Evolutionary conservation across 2,888 invertebrate species (phyloP).

Genomic region (Carcina quercana): DNA sequence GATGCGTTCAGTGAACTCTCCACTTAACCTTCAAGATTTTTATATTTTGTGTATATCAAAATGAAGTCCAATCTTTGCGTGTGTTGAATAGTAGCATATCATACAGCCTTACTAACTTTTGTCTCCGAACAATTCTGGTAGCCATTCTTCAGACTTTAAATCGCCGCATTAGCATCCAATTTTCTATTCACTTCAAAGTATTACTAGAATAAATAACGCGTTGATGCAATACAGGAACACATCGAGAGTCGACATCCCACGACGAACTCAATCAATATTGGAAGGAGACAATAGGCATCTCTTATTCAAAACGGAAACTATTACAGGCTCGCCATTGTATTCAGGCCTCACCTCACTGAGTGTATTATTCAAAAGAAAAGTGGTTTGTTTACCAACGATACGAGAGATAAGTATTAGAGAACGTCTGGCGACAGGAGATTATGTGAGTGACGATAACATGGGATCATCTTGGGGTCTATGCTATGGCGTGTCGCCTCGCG

Average conservation of each 20-base stretch:
- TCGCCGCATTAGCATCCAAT: too few species aligned
- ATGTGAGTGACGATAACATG: slow-evolving; percentile 29
- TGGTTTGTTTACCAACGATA: slow-evolving; percentile 63
- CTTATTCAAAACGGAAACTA: slow-evolving; percentile 72
- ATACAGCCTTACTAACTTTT: too few species aligned
- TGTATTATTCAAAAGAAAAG: slow-evolving; percentile 68
- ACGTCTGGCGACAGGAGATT: slow-evolving; percentile 48
- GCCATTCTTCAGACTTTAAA: too few species aligned
- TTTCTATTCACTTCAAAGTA: too few species aligned
- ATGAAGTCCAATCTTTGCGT: too few species aligned
- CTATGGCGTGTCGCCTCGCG: too few species aligned
- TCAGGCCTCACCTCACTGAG: slow-evolving; percentile 58
- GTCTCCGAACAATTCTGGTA: too few species aligned
- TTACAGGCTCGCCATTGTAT: slow-evolving; percentile 66
- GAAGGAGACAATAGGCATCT: slow-evolving; percentile 64
- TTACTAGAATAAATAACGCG: too few species aligned
- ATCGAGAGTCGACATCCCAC: slow-evolving; percentile 38
- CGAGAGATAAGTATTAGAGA: slow-evolving; percentile 51
- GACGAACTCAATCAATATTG: slow-evolving; percentile 66
- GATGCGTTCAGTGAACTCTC: slow-evolving; percentile 49
- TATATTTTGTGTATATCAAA: too few species aligned
- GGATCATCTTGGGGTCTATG: too few species aligned
- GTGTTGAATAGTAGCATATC: too few species aligned
- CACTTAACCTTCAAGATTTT: too few species aligned
- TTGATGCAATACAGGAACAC: slow-evolving; percentile 36